A percentile compares a stretch with the other conserved stretches of the same genome.
phyloP scores from a whole-genome alignment of 2,797 vertebrate species.

The Myotis findleyi region DNA sequence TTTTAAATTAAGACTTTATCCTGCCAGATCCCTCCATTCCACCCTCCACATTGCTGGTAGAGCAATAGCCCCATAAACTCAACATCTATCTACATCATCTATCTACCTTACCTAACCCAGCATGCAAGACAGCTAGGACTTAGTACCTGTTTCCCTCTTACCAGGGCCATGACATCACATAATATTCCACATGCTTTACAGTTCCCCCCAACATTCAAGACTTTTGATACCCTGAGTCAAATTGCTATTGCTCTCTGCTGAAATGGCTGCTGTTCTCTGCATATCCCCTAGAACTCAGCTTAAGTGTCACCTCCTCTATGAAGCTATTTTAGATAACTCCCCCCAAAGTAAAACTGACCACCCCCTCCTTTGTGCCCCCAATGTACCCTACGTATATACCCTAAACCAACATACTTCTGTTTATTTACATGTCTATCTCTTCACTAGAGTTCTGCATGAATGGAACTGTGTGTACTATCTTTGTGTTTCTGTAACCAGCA shows the following conservation, averaged over 20 bases:
- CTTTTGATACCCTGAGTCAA: neutral
- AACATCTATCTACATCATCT: slow-evolving; percentile 24
- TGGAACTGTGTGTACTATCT: slow-evolving; percentile 18
- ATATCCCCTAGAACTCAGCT: neutral
- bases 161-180: neutral
- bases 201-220: neutral
- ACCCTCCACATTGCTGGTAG: neutral
- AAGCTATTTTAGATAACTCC: neutral
- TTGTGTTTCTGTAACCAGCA: slow-evolving; percentile 13
- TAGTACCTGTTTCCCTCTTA: neutral
- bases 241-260: neutral
- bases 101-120: slow-evolving; percentile 24
- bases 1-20: slow-evolving; percentile 52
- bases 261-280: neutral
- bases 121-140: neutral
- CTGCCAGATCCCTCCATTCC: neutral
- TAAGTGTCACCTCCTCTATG: neutral
- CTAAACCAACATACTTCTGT: slow-evolving; percentile 31
- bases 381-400: neutral
- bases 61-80: slow-evolving; percentile 43
- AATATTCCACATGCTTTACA: slow-evolving; percentile 23
- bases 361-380: neutral
- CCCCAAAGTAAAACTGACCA: neutral
- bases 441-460: neutral
- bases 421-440: slow-evolving; percentile 26